These are phyloP conservation scores for Maniola jurtina DNA, from an alignment of 1,140 invertebrate species.

Conservation along the genomic window DNA sequence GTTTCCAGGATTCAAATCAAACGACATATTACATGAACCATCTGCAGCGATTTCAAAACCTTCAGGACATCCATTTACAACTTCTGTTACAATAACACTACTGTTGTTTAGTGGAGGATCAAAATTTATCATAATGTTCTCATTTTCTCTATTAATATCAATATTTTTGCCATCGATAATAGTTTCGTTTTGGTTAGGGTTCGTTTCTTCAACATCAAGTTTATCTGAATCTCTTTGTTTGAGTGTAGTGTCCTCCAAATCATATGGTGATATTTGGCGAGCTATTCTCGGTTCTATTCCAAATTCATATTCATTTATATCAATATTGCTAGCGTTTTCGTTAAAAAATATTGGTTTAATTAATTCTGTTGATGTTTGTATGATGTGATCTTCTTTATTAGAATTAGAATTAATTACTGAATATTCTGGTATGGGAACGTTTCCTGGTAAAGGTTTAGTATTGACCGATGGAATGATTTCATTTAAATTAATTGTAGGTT, in stretches of 20 bases:
- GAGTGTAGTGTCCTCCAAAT: neutral
- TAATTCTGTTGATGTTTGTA: neutral
- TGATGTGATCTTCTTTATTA: neutral
- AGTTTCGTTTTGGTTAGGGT: neutral
- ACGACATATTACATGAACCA: neutral
- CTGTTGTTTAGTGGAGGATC: neutral
- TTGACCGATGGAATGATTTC: neutral
- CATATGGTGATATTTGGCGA: constrained; percentile 1
- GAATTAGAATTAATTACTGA: neutral
- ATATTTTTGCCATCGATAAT: neutral
- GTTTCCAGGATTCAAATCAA: neutral
- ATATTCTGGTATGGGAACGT: neutral
- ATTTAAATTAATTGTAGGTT: constrained; percentile 6
- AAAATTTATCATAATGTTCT: neutral
- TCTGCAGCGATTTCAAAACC: constrained; percentile 3
- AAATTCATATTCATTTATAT: constrained; percentile 1
- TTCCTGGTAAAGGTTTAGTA: neutral
- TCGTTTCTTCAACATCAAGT: neutral
- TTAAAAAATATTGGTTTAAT: neutral
- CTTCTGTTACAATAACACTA: neutral
- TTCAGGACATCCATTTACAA: constrained; percentile 6
- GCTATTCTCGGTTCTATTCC: constrained; percentile 16
- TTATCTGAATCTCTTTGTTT: neutral
- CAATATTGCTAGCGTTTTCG: constrained; percentile 1
- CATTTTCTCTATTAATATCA: neutral